phyloP scores from a whole-genome alignment of 2,113 vertebrate species.

The Sapayoa aenigma region DNA sequence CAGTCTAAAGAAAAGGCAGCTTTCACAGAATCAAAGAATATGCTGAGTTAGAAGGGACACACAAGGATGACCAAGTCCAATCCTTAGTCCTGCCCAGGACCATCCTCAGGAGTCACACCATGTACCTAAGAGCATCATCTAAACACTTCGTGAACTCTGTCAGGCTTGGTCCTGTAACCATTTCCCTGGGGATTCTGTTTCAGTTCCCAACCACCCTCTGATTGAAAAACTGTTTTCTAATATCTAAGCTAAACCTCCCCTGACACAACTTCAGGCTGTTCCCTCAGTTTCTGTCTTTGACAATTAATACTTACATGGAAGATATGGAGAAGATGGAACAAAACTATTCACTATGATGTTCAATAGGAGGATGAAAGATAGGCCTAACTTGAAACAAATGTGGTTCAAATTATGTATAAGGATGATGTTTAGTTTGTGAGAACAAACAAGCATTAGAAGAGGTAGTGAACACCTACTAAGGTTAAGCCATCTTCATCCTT shows the following conservation, averaged over 20 bases:
- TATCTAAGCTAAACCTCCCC: neutral
- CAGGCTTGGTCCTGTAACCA: neutral
- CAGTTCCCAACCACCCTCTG: neutral
- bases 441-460: neutral
- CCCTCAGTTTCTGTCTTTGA: too few species aligned
- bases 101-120: neutral
- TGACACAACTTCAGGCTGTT: neutral
- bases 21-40: neutral
- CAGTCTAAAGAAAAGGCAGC: neutral
- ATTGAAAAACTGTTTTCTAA: neutral
- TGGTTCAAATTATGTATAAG: neutral
- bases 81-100: neutral
- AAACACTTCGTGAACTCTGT: neutral
- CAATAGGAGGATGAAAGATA: neutral
- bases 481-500: neutral
- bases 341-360: too few species aligned
- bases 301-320: neutral
- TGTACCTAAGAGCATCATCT: neutral
- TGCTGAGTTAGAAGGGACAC: neutral
- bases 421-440: neutral
- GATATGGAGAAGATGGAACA: neutral
- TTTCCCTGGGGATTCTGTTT: neutral
- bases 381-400: neutral
- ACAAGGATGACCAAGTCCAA: neutral
- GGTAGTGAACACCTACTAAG: neutral